Base-by-base conservation (phyloP, 30 jellyfish, hydroid and myxozoan genomes). In the Pelagia noctiluca region DNA sequence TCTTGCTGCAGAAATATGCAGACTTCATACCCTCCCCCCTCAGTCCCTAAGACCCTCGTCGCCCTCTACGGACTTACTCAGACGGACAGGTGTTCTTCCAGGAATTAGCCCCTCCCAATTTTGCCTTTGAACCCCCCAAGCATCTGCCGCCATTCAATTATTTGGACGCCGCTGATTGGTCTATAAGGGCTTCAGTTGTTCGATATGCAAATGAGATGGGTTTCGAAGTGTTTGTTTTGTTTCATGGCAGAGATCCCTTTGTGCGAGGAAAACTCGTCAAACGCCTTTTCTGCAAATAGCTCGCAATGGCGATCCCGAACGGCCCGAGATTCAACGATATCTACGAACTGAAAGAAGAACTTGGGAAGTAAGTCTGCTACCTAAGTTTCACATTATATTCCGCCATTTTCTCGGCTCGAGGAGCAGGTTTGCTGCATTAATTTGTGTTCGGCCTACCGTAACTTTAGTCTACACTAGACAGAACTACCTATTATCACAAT, bases 341-440 rank as follows among this genome's bases (percentile, higher is more conserved):
- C 3, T 95, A 89, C 72, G 99, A 95, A 38, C 88, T 95, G 78
- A 90, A 95, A 90, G 99, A 95, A 72, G 99, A 95, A 66, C 86
- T 95, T 22, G 99, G 99, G 70, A 95, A 90, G 99, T 95, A 86
- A 67, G 98, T 78, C 8, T 49, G 5, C 21, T 5, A 42, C 54
- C n/a, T 37, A 50, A 13, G 67, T 82, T 66, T 48, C 79, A 19
- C 50, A 35, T 68, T 34, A 50, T 67, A 22, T 4, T 1, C 29
- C 35, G 89, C 57, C 68, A 19, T 19, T 52, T 52, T 52, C 30
- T 52, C 68, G 16, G 26, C 26, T 19, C 16, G 16, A 30, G 4
- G 21, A 52, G 68, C 68, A 52, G 68, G 26, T 52, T 52, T 52
- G n/a, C n/a, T 52, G 12, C 16, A 4, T 8, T 30, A 4, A 52